phyloP scores from a whole-genome alignment of 2,113 vertebrate genomes.

The Podilymbus podiceps region DNA sequence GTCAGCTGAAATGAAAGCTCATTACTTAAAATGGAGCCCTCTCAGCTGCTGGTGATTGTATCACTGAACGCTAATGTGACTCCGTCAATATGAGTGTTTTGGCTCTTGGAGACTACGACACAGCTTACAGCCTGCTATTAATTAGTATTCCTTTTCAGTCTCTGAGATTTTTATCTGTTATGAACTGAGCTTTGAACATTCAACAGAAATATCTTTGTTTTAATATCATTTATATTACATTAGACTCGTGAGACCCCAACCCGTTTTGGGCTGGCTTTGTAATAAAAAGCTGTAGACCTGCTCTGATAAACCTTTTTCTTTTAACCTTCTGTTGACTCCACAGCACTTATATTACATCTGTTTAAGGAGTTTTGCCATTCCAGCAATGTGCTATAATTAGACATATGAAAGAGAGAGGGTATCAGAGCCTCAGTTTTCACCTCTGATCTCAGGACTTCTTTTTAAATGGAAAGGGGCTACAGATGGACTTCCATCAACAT shows the following conservation, averaged over 20 bases:
- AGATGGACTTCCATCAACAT: neutral
- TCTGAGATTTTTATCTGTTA: slow-evolving; percentile 54
- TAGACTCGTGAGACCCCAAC: slow-evolving; percentile 1
- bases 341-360: neutral
- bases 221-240: slow-evolving; percentile 45
- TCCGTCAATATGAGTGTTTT: slow-evolving; percentile 39
- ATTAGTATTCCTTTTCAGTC: slow-evolving; percentile 57
- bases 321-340: neutral
- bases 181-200: slow-evolving; percentile 53
- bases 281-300: slow-evolving; percentile 21
- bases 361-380: slow-evolving; percentile 6
- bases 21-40: slow-evolving; percentile 60
- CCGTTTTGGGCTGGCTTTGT: neutral
- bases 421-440: neutral
- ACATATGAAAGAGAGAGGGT: neutral
- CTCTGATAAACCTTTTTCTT: neutral
- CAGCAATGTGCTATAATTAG: neutral
- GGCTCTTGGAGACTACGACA: neutral
- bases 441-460: neutral
- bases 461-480: neutral
- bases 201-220: slow-evolving; percentile 46
- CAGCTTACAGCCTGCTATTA: slow-evolving; percentile 53
- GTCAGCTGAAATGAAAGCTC: slow-evolving; percentile 57
- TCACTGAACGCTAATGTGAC: slow-evolving; percentile 17
- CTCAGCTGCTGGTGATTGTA: slow-evolving; percentile 52